Conservation (phyloP, 30 jellyfish, hydroid and myxozoan genomes). For the Catostylus mosaicus region DNA sequence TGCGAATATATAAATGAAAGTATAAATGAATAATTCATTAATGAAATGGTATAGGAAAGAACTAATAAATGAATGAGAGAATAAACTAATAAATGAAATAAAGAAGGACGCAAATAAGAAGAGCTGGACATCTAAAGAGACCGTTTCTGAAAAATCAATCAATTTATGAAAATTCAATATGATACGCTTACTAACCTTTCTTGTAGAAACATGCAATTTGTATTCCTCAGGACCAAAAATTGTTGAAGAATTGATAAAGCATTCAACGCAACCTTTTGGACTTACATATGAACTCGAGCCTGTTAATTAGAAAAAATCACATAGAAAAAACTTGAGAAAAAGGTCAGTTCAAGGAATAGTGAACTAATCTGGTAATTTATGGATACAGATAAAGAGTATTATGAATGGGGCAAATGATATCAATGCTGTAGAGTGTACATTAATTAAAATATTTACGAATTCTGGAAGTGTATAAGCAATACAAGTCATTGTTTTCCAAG, state of each 20-base stretch:
- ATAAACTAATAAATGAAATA: not conserved
- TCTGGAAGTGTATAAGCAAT: too few species aligned
- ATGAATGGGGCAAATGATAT: too few species aligned
- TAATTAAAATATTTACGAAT: too few species aligned
- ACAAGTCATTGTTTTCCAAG: too few species aligned
- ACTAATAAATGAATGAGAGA: not conserved
- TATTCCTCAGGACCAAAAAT: slow-evolving; percentile 65
- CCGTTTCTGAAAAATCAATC: not conserved
- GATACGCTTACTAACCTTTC: slow-evolving; percentile 42
- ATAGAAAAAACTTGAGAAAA: not conserved
- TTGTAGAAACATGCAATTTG: slow-evolving; percentile 61
- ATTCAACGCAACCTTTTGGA: slow-evolving; percentile 58
- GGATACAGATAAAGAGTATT: not conserved
- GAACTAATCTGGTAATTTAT: not conserved
- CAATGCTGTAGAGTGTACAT: too few species aligned
- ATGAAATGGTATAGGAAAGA: not conserved
- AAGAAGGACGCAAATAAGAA: not conserved
- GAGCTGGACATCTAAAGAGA: not conserved
- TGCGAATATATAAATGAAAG: not conserved
- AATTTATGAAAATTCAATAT: not conserved
- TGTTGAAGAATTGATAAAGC: slow-evolving; percentile 48
- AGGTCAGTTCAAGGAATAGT: not conserved
- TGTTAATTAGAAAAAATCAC: not conserved
- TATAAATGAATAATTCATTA: not conserved
- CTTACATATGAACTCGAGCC: slow-evolving; percentile 8